Evolutionary conservation across 2,888 invertebrate genomes (phyloP), one percentile per base, ranked within the genome.

Genomic region (Caprella mutica): DNA sequence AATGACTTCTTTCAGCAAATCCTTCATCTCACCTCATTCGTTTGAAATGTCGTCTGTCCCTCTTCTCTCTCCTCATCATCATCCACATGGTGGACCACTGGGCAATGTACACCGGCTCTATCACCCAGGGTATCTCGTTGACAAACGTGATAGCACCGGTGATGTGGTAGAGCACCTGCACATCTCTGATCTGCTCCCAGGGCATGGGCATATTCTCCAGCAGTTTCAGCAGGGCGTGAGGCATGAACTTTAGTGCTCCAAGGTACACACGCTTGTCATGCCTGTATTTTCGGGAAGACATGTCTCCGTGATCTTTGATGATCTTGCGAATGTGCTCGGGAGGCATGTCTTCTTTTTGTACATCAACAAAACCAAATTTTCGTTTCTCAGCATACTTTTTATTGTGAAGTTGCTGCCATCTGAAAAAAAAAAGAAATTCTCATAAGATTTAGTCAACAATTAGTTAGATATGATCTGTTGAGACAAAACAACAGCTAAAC

Each of bases 81-180:
- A 99, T 97, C 98, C 98, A 99, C 97, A 99, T 98, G 1, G 97
- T 93, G 42, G 85, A 97, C 98, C 98, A 99, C 71, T 99, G 98
- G 1, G 97, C 97, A 67, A 99, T 94, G 72, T 97, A 99, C 5
- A 97, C 87, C 0, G 98, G 98, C 71, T 99, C 98, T 68, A 98
- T 88, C 3, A 97, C 94, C 93, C 97, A 96, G 2, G 98, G 98
- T 69, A 99, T 98, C 78, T 99, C 98, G 76, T 99, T 98, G 3
- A 98, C 96, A 75, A 99, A 99, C 6, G 98, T 97, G 62, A 99
- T 99, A 14, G 98, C 98, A 48, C 98, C 98, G 8, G 98, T 99
- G 62, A 98, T 97, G 70, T 99, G 98, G 72, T 98, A 99, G 26
- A 98, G 76, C 6, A 93, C 94, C 60, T 61, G 89, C 0, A 96